Conservation (phyloP, 2,797 vertebrate species). For the Eutrigla gurnardus region DNA sequence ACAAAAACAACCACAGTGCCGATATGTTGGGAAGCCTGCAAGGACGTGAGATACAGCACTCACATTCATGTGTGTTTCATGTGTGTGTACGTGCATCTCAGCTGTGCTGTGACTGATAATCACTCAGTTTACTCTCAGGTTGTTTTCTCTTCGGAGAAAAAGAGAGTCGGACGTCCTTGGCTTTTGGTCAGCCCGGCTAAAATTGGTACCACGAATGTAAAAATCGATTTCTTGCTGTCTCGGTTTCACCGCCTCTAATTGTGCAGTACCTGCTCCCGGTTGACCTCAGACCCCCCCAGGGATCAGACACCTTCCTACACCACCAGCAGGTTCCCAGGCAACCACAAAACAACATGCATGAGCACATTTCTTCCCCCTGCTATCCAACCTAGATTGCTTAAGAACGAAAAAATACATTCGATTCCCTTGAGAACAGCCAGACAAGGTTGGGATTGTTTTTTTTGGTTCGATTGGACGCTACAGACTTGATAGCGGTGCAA, state of each 20-base stretch:
- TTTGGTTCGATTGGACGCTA: constrained; percentile 47
- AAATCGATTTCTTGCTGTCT: constrained; percentile 10
- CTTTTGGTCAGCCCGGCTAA: background rate
- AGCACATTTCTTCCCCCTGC: constrained; percentile 31
- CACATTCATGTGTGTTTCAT: background rate
- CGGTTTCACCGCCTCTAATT: constrained; percentile 48
- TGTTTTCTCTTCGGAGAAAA: background rate
- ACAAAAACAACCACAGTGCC: background rate
- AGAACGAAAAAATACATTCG: constrained; percentile 51
- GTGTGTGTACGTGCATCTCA: too few species aligned
- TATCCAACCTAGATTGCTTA: constrained; percentile 59
- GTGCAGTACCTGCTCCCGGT: constrained; percentile 40
- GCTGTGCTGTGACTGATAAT: background rate
- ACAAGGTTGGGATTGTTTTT: constrained; percentile 71
- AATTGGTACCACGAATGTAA: background rate
- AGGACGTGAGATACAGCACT: background rate
- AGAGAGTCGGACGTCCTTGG: background rate
- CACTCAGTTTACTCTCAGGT: background rate
- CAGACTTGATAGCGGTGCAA: constrained; percentile 35
- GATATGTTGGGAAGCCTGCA: background rate
- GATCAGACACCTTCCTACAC: constrained; percentile 59
- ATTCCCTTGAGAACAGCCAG: constrained; percentile 65
- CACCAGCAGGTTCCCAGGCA: constrained; percentile 61
- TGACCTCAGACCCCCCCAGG: constrained; percentile 51
- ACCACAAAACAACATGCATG: constrained; percentile 23